Conservation (phyloP, 92 coral and sea anemone genomes). For the Muricea muricata region DNA sequence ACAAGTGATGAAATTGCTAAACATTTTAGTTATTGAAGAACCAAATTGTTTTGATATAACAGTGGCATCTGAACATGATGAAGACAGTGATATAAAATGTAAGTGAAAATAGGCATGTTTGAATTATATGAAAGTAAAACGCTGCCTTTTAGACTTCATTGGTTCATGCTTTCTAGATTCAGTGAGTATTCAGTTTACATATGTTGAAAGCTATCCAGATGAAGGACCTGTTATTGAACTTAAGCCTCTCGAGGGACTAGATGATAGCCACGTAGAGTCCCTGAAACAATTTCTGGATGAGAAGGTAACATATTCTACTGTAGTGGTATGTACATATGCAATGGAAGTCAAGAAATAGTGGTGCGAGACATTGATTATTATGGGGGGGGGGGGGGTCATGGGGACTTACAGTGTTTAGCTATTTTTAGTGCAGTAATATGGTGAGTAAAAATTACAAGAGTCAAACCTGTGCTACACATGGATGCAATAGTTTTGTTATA, state of each 20-base stretch:
- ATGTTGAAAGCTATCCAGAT: slow-evolving; percentile 90
- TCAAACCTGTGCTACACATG: neutral
- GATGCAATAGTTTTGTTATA: neutral
- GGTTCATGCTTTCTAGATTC: slow-evolving; percentile 71
- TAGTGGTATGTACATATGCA: no score
- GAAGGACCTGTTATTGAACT: slow-evolving; percentile 84
- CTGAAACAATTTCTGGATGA: slow-evolving; percentile 66
- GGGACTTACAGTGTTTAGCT: neutral
- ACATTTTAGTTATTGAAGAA: slow-evolving; percentile 37
- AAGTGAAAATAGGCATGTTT: neutral
- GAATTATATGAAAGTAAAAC: neutral
- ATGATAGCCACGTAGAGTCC: slow-evolving; percentile 60
- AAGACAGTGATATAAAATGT: slow-evolving; percentile 59
- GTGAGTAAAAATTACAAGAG: neutral
- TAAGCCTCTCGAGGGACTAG: slow-evolving; percentile 69
- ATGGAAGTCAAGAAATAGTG: no score
- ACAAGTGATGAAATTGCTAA: slow-evolving; percentile 20
- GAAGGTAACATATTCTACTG: no score
- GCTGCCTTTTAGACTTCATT: neutral
- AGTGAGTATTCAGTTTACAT: slow-evolving; percentile 87
- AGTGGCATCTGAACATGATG: slow-evolving; percentile 40
- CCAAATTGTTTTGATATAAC: slow-evolving; percentile 28
- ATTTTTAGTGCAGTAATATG: neutral
- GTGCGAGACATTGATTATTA: no score
- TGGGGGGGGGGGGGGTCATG: no score